Base-by-base conservation (phyloP, 2,888 invertebrate species). In the Pyrochroa serraticornis region DNA sequence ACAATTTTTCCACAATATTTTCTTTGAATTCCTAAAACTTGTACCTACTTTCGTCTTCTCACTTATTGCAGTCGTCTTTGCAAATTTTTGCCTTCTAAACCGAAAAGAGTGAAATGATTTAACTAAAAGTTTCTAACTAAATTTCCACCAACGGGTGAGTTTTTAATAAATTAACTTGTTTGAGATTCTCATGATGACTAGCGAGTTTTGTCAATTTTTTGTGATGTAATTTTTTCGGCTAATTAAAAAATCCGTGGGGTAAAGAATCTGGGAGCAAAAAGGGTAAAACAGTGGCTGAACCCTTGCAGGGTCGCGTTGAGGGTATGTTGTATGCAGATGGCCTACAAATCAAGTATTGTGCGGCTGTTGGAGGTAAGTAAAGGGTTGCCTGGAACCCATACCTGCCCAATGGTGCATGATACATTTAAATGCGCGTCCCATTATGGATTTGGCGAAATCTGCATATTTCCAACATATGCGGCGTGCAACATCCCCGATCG, bases 271-370 rank as follows among this genome's bases (percentile, higher is more conserved):
- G 10, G 46, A n/a, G 9, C 7, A 30, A 10, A 42, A 46, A 44
- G 57, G 57, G 50, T 50, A 37, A 43, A 31, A 34, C 42, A 49
- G 10, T 12, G 49, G 32, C 44, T 55, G 22, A 22, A 22, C 22
- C 3, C 22, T 22, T 22, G 22, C 22, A 22, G 2, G 22, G 5
- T 5, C 22, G 22, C 5, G 22, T 5, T 5, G 22, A 44, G 50
- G 53, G 43, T 53, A 53, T 48, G 59, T 58, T 64, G 63, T 75
- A 75, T 76, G 75, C 75, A 76, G 75, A 76, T 76, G 75, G 75
- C 73, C 75, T 73, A 75, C 75, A 76, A 75, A 76, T 75, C 76
- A 76, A 75, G 76, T 71, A 76, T 77, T 76, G 75, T 75, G 69
- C 74, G 72, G 63, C 56, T 60, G 52, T 37, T 33, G 47, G 55